Evolutionary conservation across 1,140 invertebrate genomes (phyloP).

Genomic region (Oscheius sp.): DNA sequence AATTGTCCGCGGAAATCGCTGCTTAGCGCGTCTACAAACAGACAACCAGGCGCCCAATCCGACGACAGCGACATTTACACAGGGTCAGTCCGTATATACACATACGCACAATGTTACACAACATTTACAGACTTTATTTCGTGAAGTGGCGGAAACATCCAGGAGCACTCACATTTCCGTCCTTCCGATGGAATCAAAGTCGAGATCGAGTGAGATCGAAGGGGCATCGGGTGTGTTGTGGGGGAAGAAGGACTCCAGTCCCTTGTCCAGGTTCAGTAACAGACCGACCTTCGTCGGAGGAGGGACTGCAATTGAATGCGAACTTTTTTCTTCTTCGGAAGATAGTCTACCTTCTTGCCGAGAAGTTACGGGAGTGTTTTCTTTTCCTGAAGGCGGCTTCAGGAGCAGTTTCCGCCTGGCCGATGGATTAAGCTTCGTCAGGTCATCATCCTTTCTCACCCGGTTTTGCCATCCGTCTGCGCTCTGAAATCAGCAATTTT

Average conservation of each 20-base stretch:
- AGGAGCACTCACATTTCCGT: constrained; percentile 7
- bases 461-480: not conserved
- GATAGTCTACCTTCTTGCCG: not conserved
- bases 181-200: not conserved
- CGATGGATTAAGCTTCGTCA: not conserved
- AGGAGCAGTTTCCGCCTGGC: not conserved
- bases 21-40: not conserved
- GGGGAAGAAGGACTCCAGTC: not conserved
- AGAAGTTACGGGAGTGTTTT: not conserved
- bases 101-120: no score
- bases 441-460: not conserved
- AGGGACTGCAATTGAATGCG: not conserved
- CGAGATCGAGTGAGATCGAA: not conserved
- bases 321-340: not conserved
- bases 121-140: no score
- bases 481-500: no score
- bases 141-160: no score
- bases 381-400: not conserved
- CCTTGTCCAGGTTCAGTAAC: not conserved
- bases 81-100: not conserved
- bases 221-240: not conserved
- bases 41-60: not conserved
- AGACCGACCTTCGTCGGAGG: not conserved
- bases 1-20: no score
- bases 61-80: not conserved